A percentile compares a stretch with the other conserved stretches of the same genome.
Conservation (phyloP, 2,113 vertebrate genomes). For the Odobenus rosmarus region DNA sequence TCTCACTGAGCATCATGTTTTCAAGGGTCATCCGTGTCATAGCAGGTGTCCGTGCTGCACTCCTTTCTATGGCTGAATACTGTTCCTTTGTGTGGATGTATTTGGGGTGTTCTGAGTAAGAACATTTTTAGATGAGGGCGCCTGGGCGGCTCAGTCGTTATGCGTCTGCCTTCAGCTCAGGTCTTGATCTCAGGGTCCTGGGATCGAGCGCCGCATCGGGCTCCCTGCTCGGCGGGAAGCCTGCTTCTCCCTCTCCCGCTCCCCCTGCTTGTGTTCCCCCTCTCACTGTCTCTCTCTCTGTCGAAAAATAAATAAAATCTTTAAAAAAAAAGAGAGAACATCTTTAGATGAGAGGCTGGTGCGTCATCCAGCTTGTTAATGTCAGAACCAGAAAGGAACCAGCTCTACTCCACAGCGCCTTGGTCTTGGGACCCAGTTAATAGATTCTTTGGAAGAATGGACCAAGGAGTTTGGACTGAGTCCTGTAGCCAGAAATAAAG, state of each 20-base stretch:
- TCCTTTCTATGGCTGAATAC: not conserved
- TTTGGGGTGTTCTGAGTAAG: not conserved
- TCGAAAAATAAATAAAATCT: no score
- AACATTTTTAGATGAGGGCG: not conserved
- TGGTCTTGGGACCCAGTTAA: not conserved
- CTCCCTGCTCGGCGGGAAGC: no score
- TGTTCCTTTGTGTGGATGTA: not conserved
- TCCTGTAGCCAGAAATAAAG: not conserved
- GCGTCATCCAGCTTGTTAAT: accelerated
- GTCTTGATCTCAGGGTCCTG: no score
- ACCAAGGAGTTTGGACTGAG: not conserved
- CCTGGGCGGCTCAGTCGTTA: no score
- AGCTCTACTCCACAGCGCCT: not conserved
- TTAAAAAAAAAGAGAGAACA: not conserved
- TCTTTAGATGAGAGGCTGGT: not conserved
- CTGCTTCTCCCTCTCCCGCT: no score
- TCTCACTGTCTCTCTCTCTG: no score
- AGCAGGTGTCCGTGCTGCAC: accelerated
- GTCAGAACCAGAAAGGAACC: not conserved
- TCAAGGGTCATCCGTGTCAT: no score
- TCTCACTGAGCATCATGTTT: not conserved
- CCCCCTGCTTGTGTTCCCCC: no score
- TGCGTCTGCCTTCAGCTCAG: no score
- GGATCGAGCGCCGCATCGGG: no score
- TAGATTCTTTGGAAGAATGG: not conserved